phyloP scores from a whole-genome alignment of 1,140 invertebrate genomes.

The Pseudomyrmex dendroicus region DNA sequence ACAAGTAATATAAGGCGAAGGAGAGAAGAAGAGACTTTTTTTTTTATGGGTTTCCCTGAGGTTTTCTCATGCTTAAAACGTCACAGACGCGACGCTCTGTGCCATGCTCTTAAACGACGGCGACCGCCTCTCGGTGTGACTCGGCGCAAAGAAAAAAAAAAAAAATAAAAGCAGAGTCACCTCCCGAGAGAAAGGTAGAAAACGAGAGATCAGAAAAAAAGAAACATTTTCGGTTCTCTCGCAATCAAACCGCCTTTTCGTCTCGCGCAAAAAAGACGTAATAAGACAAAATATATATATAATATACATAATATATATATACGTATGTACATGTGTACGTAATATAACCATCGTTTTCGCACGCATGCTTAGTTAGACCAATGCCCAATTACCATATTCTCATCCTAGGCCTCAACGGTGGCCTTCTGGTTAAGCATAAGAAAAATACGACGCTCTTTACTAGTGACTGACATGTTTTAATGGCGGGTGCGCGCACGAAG shows the following conservation, averaged over 20 bases:
- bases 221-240: conserved; percentile 68
- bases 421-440: conserved; percentile 89
- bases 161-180: not conserved
- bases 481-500: conserved; percentile 72
- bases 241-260: conserved; percentile 70
- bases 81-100: conserved; percentile 60
- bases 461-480: conserved; percentile 81
- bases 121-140: conserved; percentile 29
- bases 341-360: conserved; percentile 62
- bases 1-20: conserved; percentile 58
- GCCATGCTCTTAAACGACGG: conserved; percentile 63
- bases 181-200: no score
- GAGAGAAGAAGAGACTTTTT: not conserved
- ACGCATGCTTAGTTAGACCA: conserved; percentile 80
- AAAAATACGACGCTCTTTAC: conserved; percentile 82
- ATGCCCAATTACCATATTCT: conserved; percentile 93
- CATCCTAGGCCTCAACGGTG: conserved; percentile 94
- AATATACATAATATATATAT: conserved; percentile 11
- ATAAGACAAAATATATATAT: conserved; percentile 50
- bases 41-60: conserved; percentile 72
- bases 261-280: conserved; percentile 43
- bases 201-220: not conserved
- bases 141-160: conserved; percentile 10
- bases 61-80: conserved; percentile 82
- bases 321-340: conserved; percentile 18